phyloP scores from a whole-genome alignment of 2,113 vertebrate species.

The Terrapene triunguis region DNA sequence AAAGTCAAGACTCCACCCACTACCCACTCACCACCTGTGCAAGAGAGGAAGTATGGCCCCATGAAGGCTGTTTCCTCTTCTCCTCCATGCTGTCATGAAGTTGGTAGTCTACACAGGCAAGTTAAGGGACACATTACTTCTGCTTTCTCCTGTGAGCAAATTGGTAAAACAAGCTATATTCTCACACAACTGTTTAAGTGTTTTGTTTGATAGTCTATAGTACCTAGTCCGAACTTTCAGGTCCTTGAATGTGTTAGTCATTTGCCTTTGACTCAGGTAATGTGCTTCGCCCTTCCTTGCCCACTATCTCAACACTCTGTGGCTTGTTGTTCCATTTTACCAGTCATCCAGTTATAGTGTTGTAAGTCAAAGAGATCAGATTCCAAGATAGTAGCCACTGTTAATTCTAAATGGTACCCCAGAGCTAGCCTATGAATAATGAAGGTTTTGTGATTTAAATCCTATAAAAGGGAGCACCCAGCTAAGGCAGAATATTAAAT shows the following conservation, averaged over 20 bases:
- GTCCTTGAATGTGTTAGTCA: background rate
- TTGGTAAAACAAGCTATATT: background rate
- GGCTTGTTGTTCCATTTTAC: background rate
- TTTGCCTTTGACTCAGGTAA: constrained; percentile 26
- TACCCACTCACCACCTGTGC: background rate
- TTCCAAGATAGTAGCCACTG: background rate
- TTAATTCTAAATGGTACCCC: constrained; percentile 37
- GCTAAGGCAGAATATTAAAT: constrained; percentile 61
- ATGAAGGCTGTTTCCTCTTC: background rate
- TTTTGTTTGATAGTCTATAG: background rate
- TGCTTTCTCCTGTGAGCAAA: background rate
- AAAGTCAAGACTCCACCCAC: background rate
- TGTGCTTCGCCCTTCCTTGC: background rate
- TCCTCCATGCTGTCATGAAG: background rate
- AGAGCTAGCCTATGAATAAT: constrained; percentile 39
- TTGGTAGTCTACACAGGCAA: background rate
- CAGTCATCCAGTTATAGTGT: background rate
- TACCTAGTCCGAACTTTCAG: background rate
- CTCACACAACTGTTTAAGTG: background rate
- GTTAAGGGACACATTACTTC: background rate
- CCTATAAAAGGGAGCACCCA: constrained; percentile 55
- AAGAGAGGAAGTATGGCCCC: background rate
- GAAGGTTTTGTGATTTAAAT: constrained; percentile 64
- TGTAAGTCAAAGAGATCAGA: constrained; percentile 32
- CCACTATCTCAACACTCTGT: background rate